Evolutionary conservation across 2,113 vertebrate genomes (phyloP).

Genomic region (Oncorhynchus clarkii): DNA sequence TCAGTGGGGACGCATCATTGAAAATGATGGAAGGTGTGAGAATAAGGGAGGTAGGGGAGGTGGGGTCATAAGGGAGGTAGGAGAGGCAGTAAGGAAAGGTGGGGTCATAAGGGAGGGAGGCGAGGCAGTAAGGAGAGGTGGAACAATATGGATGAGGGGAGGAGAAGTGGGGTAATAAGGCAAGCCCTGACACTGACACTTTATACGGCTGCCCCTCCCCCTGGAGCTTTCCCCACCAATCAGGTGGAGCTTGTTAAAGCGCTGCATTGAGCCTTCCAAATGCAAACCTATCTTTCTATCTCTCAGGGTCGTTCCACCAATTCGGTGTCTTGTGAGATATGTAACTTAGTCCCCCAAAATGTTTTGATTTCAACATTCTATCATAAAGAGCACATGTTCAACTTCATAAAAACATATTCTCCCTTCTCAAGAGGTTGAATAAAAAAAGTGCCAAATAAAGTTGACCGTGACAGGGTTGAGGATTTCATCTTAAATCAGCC

Average conservation of each 20-base stretch:
- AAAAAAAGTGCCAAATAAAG: too few relatives aligned
- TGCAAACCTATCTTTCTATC: constrained; percentile 11
- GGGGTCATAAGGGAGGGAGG: constrained; percentile 2
- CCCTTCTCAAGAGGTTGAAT: too few relatives aligned
- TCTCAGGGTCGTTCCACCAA: background rate
- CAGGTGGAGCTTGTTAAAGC: constrained; percentile 38
- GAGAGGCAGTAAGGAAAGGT: background rate
- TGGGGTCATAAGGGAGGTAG: background rate
- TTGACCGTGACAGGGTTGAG: too few relatives aligned
- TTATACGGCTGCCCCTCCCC: constrained; percentile 1
- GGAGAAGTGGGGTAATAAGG: constrained; percentile 34
- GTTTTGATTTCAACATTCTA: too few relatives aligned
- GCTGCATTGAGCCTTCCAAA: constrained; percentile 45
- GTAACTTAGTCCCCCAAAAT: too few relatives aligned
- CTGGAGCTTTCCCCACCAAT: constrained; percentile 39
- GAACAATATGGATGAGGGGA: background rate
- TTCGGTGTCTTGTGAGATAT: too few relatives aligned
- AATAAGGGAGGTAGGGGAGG: constrained; percentile 8
- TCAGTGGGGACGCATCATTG: constrained; percentile 15
- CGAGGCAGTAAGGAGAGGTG: background rate
- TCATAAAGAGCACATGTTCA: too few relatives aligned
- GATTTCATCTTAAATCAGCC: too few relatives aligned
- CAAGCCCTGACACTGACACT: constrained; percentile 48
- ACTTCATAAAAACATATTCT: too few relatives aligned
- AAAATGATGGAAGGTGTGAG: background rate